Conservation (phyloP, 2,797 vertebrate genomes). For the Salmo trutta region DNA sequence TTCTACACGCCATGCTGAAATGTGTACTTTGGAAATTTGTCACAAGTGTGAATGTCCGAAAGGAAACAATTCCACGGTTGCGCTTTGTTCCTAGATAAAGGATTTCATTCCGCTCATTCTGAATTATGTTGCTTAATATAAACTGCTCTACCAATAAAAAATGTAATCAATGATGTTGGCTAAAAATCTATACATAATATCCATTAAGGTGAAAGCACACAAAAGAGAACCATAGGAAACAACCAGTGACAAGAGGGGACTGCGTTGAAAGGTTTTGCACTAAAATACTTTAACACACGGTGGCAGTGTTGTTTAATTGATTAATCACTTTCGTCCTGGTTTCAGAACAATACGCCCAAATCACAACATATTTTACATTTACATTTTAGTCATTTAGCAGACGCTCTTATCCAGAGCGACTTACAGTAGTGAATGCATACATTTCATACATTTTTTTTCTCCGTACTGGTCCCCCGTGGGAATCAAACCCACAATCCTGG, state of each 20-base stretch:
- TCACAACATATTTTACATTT: background rate
- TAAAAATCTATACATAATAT: background rate
- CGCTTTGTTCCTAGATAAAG: background rate
- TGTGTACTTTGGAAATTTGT: slow-evolving; percentile 43
- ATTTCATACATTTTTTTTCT: no score
- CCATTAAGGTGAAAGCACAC: background rate
- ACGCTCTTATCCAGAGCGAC: no score
- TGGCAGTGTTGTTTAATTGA: slow-evolving; percentile 31
- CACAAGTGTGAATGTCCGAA: slow-evolving; percentile 17
- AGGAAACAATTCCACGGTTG: slow-evolving; percentile 11
- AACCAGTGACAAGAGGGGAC: background rate
- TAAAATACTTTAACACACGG: slow-evolving; percentile 44
- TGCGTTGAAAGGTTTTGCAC: background rate
- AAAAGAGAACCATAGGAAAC: background rate
- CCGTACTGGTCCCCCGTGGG: no score
- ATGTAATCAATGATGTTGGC: background rate
- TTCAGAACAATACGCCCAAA: background rate
- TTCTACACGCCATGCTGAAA: slow-evolving; percentile 55
- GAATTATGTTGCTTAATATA: background rate
- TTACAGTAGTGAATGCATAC: no score
- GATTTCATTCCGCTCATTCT: background rate
- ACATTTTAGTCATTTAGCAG: no score
- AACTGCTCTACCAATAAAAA: background rate
- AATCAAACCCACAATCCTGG: no score
- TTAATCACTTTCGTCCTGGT: background rate